These are phyloP conservation scores for Orthosia gothica DNA, from an alignment of 2,888 invertebrate genomes.

Conservation along the genomic window DNA sequence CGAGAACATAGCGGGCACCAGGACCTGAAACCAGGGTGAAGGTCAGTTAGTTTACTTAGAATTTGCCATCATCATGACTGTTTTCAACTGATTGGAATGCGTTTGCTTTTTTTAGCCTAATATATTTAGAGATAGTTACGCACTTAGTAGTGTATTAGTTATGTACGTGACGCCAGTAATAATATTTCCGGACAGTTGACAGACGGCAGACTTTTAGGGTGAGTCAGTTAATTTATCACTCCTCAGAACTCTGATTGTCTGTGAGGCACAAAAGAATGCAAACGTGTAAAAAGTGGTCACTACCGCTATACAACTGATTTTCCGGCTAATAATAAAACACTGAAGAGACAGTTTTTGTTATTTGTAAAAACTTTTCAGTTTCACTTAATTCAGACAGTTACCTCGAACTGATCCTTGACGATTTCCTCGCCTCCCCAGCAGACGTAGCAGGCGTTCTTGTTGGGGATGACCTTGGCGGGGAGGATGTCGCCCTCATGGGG, in stretches of 20 bases:
- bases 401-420: conserved; percentile 93
- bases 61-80: too few species aligned
- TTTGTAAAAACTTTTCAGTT: conserved; percentile 2
- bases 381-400: conserved; percentile 65
- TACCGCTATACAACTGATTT: neutral
- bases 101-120: neutral
- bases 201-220: neutral
- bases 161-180: neutral
- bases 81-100: neutral
- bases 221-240: neutral
- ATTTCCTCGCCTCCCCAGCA: conserved; percentile 92
- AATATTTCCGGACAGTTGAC: neutral
- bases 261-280: neutral
- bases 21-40: conserved; percentile 82
- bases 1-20: conserved; percentile 92
- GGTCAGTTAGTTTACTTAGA: conserved; percentile 3
- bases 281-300: conserved; percentile 5
- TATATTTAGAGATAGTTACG: neutral
- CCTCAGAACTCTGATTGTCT: neutral
- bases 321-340: conserved; percentile 2
- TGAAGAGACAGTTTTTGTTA: conserved; percentile 8
- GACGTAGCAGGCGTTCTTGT: conserved; percentile 93
- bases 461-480: conserved; percentile 94
- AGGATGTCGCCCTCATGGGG: conserved; percentile 93
- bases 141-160: neutral